Base-by-base conservation (phyloP, 2,113 vertebrate genomes). In the Stomatorhinus ivindoensis region DNA sequence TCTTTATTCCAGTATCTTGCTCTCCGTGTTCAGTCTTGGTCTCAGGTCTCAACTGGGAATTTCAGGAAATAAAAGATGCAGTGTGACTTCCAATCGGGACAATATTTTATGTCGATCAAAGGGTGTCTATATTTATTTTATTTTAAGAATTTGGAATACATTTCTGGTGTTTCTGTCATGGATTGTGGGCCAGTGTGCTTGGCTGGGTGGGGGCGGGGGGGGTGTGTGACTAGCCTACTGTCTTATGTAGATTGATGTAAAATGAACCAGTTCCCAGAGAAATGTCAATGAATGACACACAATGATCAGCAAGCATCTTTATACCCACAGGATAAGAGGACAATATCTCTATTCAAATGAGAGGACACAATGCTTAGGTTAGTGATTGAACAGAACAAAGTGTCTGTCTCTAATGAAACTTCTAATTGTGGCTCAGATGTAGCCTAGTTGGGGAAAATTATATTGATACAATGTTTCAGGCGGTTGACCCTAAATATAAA, bases 91-190 rank as follows among this genome's bases (percentile, higher is more conserved):
- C 15, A 86, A 27, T 48, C 46, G 42, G 82, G 58, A 89, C 19
- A 58, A 76, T 88, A 84, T 86, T 10, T 85, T 88, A 58, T 91
- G 73, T 84, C 47, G 19, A 48, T 83, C 65, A 90, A 91, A 92
- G 83, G 24, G 31, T 82, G 47, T 61, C 24, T 15, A 83, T 61
- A 8, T 39, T 89, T 42, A 69, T 90, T 48, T 6, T 10, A 48
- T 27, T 48, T 86, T 19, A 80, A 76, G 69, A 24, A 6, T 48
- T 85, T 85, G 42, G 46, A 46, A 11, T 31, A 48, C 2, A 27
- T 27, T 86, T 48, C 8, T 50, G n/a, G 24, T 27, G 11, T n/a
- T 48, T 44, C n/a, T 47, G 83, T 47, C 21, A 47, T 48, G 31
- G 88, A 39, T 24, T 47, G n/a, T 31, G 24, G 17, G 19, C 35